Conservation (phyloP, 2,113 vertebrate species). For the Hepsetus odoe region DNA sequence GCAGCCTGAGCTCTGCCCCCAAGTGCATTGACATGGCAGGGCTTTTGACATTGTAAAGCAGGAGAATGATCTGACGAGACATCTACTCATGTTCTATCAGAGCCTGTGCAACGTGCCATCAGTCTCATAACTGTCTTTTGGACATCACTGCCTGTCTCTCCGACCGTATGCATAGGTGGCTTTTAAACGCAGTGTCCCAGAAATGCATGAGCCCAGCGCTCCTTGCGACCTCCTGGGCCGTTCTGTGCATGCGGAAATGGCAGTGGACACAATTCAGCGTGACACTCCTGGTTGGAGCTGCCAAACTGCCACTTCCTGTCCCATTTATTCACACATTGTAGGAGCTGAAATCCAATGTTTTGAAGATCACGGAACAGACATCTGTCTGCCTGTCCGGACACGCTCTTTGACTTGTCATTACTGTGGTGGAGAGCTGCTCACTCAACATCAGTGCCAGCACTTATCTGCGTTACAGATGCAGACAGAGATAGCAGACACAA, state of each 20-base stretch:
- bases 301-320: conserved; percentile 83
- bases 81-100: conserved; percentile 74
- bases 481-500: conserved; percentile 39
- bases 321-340: conserved; percentile 79
- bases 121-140: conserved; percentile 68
- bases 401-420: conserved; percentile 74
- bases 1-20: conserved; percentile 8
- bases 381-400: conserved; percentile 76
- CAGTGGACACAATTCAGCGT: conserved; percentile 80
- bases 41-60: conserved; percentile 66
- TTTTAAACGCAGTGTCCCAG: conserved; percentile 62
- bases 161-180: conserved; percentile 65
- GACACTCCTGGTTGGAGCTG: conserved; percentile 82
- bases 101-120: conserved; percentile 70
- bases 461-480: conserved; percentile 50
- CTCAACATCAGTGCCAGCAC: conserved; percentile 61
- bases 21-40: conserved; percentile 39
- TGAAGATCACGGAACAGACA: conserved; percentile 79
- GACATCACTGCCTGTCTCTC: conserved; percentile 64
- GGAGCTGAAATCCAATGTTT: conserved; percentile 73
- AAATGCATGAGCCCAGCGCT: conserved; percentile 63
- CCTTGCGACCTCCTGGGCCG: conserved; percentile 74
- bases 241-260: conserved; percentile 74
- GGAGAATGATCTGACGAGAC: conserved; percentile 76
- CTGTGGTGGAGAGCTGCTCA: conserved; percentile 67